Evolutionary conservation across 53 echinoderm and acorn worm species (phyloP).

Genomic region (Hippasteria phrygiana): DNA sequence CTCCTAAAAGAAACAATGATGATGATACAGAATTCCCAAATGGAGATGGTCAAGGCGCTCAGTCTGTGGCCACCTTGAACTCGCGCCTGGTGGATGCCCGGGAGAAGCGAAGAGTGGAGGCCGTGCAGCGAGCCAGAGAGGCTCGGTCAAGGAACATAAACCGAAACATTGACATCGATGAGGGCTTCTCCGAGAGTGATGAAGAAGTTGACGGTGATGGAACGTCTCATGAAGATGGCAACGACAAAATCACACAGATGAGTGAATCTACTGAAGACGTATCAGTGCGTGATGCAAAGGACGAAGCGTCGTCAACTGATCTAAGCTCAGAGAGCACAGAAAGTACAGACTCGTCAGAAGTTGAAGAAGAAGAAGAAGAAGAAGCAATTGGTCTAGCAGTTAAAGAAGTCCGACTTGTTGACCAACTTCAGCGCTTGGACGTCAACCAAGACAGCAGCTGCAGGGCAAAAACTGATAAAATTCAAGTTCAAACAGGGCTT

Average conservation of each 20-base stretch:
- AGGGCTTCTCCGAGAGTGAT: neutral
- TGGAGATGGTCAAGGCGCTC: neutral
- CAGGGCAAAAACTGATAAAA: neutral
- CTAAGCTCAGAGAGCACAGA: neutral
- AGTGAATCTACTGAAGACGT: neutral
- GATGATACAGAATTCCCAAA: neutral
- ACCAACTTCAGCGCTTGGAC: neutral
- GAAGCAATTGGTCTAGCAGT: neutral
- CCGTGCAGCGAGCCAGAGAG: slow-evolving; percentile 3
- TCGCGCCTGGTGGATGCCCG: neutral
- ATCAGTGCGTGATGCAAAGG: slow-evolving; percentile 2
- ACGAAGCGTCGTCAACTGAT: neutral
- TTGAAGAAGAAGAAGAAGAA: no score
- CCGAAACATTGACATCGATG: neutral
- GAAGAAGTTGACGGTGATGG: neutral
- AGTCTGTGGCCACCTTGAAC: neutral
- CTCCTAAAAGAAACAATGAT: neutral
- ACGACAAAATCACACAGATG: neutral
- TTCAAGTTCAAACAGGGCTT: neutral
- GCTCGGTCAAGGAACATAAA: neutral
- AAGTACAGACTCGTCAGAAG: neutral
- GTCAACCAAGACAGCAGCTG: neutral
- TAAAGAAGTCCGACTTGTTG: neutral
- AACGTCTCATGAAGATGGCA: neutral
- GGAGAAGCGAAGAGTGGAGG: slow-evolving; percentile 4